A percentile compares a stretch with the other conserved stretches of the same genome.
Conservation (phyloP, 1,140 invertebrate genomes). For the Sitobion miscanthi region DNA sequence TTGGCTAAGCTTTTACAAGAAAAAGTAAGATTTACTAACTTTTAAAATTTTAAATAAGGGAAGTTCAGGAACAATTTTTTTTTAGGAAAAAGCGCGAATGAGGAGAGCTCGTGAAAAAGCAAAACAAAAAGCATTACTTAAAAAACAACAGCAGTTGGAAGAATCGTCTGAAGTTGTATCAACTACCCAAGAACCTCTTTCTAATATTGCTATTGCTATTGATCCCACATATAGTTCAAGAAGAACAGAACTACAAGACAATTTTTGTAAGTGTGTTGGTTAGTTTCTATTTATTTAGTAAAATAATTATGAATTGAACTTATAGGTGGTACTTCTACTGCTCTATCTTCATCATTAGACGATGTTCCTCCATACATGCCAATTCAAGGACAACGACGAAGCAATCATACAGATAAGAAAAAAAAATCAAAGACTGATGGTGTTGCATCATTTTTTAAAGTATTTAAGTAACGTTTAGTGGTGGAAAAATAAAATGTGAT, state of each 20-base stretch:
- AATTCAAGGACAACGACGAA: conserved; percentile 77
- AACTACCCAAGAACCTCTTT: conserved; percentile 40
- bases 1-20: conserved; percentile 88
- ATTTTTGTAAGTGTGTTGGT: background rate
- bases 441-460: conserved; percentile 54
- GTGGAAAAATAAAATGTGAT: background rate
- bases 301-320: background rate
- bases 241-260: conserved; percentile 27
- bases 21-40: conserved; percentile 65
- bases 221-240: conserved; percentile 67
- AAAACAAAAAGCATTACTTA: conserved; percentile 71
- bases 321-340: conserved; percentile 9
- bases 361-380: conserved; percentile 76
- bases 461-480: conserved; percentile 27
- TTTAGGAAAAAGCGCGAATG: conserved; percentile 72
- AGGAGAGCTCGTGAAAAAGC: conserved; percentile 72
- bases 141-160: conserved; percentile 64
- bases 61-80: background rate
- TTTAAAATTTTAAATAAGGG: background rate
- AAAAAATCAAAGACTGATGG: conserved; percentile 62
- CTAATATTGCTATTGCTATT: conserved; percentile 69
- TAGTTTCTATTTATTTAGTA: background rate
- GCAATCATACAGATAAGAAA: conserved; percentile 61
- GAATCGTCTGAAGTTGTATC: conserved; percentile 59
- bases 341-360: conserved; percentile 32